Percentiles rank a stretch among this genome's conserved stretches.
These are phyloP conservation scores for Menura novaehollandiae DNA, from an alignment of 2,113 vertebrate species.

Conservation along the genomic window DNA sequence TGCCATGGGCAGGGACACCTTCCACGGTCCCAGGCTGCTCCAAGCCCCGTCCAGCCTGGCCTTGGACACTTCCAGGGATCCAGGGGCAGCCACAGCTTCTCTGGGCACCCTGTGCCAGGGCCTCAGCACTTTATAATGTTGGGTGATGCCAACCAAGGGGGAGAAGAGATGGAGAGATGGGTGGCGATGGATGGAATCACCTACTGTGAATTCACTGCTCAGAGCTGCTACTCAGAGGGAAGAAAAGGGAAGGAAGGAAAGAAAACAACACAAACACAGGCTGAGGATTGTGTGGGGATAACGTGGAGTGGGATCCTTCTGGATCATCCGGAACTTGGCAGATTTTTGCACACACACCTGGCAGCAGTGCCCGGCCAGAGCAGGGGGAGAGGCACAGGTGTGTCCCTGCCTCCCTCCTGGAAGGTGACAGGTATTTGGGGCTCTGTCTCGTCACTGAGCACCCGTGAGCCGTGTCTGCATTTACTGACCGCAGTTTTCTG, in stretches of 20 bases:
- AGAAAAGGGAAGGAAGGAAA: background rate
- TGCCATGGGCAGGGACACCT: background rate
- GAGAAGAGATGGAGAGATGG: background rate
- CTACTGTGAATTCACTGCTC: too few relatives aligned
- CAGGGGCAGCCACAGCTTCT: background rate
- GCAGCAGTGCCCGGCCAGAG: background rate
- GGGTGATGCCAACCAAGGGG: background rate
- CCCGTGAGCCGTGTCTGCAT: fast-evolving
- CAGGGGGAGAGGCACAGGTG: background rate
- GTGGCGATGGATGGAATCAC: background rate
- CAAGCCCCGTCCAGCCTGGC: background rate
- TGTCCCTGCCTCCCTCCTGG: background rate
- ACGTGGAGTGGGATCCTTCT: background rate
- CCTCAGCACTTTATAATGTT: background rate
- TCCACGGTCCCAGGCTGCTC: background rate
- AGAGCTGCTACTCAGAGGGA: background rate
- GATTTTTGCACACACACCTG: fast-evolving
- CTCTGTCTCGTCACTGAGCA: background rate
- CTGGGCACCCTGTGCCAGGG: background rate
- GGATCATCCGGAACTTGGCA: background rate
- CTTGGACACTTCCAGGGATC: background rate
- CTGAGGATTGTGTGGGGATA: background rate
- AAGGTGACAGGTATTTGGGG: background rate
- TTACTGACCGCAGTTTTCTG: background rate
- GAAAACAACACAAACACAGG: background rate